Evolutionary conservation across 2,888 invertebrate species (phyloP), one percentile per base, ranked within the genome.

Genomic region (Campaea margaritaria): DNA sequence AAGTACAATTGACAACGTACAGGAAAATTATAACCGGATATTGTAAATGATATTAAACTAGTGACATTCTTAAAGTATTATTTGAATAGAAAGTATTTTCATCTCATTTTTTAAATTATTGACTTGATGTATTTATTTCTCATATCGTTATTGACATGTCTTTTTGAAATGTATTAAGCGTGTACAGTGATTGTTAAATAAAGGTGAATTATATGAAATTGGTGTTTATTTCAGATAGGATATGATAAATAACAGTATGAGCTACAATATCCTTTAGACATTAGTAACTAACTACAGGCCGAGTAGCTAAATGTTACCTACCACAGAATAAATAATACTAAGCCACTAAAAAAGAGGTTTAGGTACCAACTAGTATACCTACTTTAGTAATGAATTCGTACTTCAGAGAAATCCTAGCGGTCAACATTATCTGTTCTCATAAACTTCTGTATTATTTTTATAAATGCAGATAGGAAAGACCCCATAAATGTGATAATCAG

Each of bases 41-140:
- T 52, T 49, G 42, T 48, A 36, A 54, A 49, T 59, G 44, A 67
- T 62, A 60, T 60, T 60, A 62, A n/a, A 16, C 44, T 21, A 53
- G 36, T 69, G 68, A 76, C 72, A 72, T 74, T 71, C 66, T 65
- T 58, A 49, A 79, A 81, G 80, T 81, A 81, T 81, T 81, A 75
- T 64, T 68, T 68, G 56, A 67, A 67, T 71, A 59, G 58, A 59
- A 69, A 73, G 72, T 76, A 75, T 79, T 75, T 53, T 69, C 70
- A 68, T 67, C 65, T 69, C 67, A n/a, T 63, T 64, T 68, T 72
- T 69, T 76, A 78, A 76, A 72, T 80, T 78, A 68, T 67, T 74
- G 48, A 66, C 70, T 66, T 72, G 45, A 67, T 70, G 64, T 80
- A 78, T 81, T 79, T 79, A 79, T 75, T 79, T 62, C 21, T 76